Conservation (phyloP, 2,888 invertebrate species). For the Harpagoxenus sublaevis region DNA sequence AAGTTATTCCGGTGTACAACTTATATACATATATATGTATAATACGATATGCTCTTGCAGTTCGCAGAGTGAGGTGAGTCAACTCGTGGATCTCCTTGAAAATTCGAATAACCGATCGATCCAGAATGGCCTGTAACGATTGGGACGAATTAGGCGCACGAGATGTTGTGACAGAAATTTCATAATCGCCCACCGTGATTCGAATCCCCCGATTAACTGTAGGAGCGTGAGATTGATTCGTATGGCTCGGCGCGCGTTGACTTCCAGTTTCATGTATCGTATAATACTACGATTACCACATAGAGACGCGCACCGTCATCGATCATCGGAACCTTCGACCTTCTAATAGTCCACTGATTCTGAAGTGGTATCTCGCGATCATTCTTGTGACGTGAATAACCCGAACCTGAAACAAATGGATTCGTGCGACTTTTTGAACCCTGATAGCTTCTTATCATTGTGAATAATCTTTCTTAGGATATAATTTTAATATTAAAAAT, state of each 20-base stretch:
- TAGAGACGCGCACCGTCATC: slow-evolving; percentile 57
- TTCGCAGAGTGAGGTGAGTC: neutral
- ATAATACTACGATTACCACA: slow-evolving; percentile 44
- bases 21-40: neutral
- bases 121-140: neutral
- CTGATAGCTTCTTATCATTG: neutral
- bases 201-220: slow-evolving; percentile 62
- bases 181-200: slow-evolving; percentile 74
- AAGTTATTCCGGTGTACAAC: neutral
- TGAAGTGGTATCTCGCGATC: neutral
- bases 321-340: slow-evolving; percentile 61
- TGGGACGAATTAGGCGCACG: slow-evolving; percentile 60
- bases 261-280: slow-evolving; percentile 48
- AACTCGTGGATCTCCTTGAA: slow-evolving; percentile 39
- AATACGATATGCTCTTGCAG: neutral
- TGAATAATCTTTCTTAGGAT: neutral
- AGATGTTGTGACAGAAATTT: slow-evolving; percentile 79
- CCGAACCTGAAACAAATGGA: slow-evolving; percentile 2
- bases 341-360: slow-evolving; percentile 22
- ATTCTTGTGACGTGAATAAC: neutral
- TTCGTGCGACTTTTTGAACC: neutral
- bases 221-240: slow-evolving; percentile 78
- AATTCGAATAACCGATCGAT: slow-evolving; percentile 60
- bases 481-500: neutral
- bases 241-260: slow-evolving; percentile 54